Evolutionary conservation across 2,113 vertebrate species (phyloP).

Genomic region (Malaclemys terrapin): DNA sequence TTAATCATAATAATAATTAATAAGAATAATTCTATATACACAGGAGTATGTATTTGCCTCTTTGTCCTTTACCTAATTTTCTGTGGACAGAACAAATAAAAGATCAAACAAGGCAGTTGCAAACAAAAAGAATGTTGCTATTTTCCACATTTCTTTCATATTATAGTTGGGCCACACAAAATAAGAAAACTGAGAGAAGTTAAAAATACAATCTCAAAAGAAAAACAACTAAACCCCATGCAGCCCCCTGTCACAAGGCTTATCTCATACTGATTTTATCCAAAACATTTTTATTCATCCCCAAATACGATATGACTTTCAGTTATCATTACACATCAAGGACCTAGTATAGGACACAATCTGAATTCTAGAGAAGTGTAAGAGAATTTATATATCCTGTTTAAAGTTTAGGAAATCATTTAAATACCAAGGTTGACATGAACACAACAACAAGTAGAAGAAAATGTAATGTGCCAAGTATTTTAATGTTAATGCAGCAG

Average conservation of each 20-base stretch:
- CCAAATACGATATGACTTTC: background rate
- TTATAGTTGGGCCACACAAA: background rate
- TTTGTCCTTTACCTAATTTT: background rate
- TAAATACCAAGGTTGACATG: background rate
- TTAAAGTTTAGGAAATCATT: background rate
- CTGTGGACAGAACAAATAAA: background rate
- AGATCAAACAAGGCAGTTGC: background rate
- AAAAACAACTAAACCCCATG: background rate
- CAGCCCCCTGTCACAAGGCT: accelerated
- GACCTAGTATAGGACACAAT: background rate
- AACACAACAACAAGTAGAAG: background rate
- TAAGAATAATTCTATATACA: background rate
- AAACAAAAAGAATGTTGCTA: background rate
- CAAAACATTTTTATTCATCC: background rate
- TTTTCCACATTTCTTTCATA: background rate
- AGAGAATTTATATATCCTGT: background rate
- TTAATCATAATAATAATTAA: background rate
- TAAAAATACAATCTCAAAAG: background rate
- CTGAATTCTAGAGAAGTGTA: background rate
- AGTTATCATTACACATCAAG: background rate
- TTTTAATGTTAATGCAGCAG: slow-evolving; percentile 15
- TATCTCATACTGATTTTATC: background rate
- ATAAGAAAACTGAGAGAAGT: background rate
- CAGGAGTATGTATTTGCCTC: accelerated
- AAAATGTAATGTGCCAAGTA: background rate